Conservation (phyloP, 2,113 vertebrate species). For the Cynopterus brachyotis region DNA sequence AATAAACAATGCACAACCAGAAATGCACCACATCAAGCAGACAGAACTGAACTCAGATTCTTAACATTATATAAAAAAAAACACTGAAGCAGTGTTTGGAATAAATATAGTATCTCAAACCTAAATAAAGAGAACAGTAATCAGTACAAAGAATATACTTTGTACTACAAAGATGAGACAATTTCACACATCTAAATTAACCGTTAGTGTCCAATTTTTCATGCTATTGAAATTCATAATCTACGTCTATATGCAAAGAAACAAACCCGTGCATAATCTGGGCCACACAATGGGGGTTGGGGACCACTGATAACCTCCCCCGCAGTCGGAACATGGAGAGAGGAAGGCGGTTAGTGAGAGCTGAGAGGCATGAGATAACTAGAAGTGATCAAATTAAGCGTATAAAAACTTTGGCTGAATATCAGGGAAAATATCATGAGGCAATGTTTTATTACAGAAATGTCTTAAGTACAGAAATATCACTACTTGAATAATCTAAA, state of each 20-base stretch:
- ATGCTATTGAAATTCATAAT: neutral
- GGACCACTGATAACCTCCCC: too few relatives aligned
- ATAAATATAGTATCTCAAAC: neutral
- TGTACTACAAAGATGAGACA: neutral
- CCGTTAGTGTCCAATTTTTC: neutral
- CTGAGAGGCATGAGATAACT: accelerated
- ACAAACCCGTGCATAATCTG: neutral
- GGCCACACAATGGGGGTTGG: too few relatives aligned
- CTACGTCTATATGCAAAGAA: neutral
- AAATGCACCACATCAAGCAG: neutral
- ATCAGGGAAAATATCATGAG: neutral
- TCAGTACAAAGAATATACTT: neutral
- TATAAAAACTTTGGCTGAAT: neutral
- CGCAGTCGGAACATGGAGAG: neutral
- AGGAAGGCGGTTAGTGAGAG: neutral
- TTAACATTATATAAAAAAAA: neutral
- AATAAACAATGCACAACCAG: neutral
- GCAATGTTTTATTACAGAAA: neutral
- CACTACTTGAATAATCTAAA: neutral
- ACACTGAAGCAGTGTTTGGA: neutral
- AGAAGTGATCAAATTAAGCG: neutral
- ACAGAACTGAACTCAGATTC: neutral
- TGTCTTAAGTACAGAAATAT: neutral
- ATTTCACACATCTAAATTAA: neutral
- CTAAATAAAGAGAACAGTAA: neutral